These are phyloP conservation scores for Charanyca ferruginea DNA, from an alignment of 2,888 invertebrate genomes.

Conservation along the genomic window DNA sequence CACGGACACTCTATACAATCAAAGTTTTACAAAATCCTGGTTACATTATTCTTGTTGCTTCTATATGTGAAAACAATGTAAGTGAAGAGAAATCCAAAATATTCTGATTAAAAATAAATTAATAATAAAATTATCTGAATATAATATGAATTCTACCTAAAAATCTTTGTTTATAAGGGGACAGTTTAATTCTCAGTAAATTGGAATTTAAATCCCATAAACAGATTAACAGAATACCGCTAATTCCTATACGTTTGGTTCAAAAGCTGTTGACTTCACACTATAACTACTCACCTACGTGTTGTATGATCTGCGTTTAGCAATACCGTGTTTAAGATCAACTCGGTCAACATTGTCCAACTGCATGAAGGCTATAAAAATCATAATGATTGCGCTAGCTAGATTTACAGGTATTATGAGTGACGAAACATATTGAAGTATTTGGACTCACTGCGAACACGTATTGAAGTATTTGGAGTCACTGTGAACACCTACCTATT, in stretches of 20 bases:
- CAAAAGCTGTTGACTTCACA: slow-evolving; percentile 24
- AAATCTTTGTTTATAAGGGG: neutral
- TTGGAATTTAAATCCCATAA: slow-evolving; percentile 23
- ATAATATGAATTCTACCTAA: too few relatives aligned
- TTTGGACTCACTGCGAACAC: too few relatives aligned
- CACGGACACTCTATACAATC: too few relatives aligned
- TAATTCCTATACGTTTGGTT: slow-evolving; percentile 57
- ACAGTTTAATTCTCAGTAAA: neutral
- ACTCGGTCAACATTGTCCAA: slow-evolving; percentile 31
- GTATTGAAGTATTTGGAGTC: too few relatives aligned
- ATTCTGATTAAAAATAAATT: too few relatives aligned
- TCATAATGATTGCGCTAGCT: slow-evolving; percentile 4
- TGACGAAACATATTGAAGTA: neutral
- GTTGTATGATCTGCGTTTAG: slow-evolving; percentile 43
- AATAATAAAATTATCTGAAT: too few relatives aligned
- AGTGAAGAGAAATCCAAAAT: too few relatives aligned
- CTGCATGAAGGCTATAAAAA: slow-evolving; percentile 4
- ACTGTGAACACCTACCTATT: too few relatives aligned
- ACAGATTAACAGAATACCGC: slow-evolving; percentile 45
- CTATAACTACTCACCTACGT: slow-evolving; percentile 24
- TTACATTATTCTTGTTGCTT: too few relatives aligned
- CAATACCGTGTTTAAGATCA: slow-evolving; percentile 45
- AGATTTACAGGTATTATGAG: too few relatives aligned
- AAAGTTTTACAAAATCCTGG: too few relatives aligned
- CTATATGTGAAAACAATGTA: too few relatives aligned